Percentiles rank a stretch among this genome's conserved stretches.
These are phyloP conservation scores for Zosterops hypoxanthus DNA, from an alignment of 2,113 vertebrate genomes.

Conservation along the genomic window DNA sequence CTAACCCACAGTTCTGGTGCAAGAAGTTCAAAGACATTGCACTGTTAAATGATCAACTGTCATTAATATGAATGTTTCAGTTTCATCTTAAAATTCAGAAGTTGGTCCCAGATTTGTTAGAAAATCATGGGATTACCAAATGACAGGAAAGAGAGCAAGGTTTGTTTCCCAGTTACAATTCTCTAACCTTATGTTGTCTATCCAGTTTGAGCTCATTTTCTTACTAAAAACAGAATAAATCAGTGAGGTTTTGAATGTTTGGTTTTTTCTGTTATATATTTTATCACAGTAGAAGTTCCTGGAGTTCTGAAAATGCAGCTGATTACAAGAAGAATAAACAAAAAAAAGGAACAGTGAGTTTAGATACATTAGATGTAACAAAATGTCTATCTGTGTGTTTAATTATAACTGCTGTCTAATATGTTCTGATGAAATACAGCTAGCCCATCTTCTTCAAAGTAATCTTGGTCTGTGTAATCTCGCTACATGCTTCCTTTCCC, in stretches of 20 bases:
- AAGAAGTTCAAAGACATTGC: neutral
- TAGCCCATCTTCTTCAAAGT: neutral
- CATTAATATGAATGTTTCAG: neutral
- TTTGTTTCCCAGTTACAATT: neutral
- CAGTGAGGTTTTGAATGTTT: neutral
- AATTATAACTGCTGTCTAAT: neutral
- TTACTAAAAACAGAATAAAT: neutral
- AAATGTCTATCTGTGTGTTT: neutral
- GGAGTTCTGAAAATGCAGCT: conserved; percentile 17
- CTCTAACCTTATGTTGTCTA: neutral
- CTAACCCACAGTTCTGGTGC: neutral
- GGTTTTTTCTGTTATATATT: conserved; percentile 16
- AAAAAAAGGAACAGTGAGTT: conserved; percentile 61
- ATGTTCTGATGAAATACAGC: neutral
- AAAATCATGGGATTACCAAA: neutral
- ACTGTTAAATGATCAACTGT: neutral
- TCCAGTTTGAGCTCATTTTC: neutral
- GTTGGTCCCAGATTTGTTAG: neutral
- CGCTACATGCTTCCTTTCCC: neutral
- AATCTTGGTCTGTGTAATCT: neutral
- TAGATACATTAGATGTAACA: neutral
- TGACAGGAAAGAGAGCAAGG: fast-evolving
- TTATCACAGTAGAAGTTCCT: conserved; percentile 15
- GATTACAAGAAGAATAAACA: neutral
- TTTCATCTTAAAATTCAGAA: neutral